phyloP scores from a whole-genome alignment of 2,888 invertebrate species.

The Phorcus lineatus region DNA sequence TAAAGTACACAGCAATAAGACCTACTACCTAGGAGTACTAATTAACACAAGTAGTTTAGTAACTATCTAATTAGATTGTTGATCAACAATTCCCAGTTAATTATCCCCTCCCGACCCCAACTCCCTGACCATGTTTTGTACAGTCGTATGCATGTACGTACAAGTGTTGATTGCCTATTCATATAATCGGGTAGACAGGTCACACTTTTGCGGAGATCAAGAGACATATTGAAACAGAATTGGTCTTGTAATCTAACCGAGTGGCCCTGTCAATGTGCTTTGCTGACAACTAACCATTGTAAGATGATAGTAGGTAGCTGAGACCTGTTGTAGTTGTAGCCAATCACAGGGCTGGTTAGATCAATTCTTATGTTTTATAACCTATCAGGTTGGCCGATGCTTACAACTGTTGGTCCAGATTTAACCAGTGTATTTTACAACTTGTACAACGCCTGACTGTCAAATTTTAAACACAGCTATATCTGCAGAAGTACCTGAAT shows the following conservation, averaged over 20 bases:
- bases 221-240: no score
- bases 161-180: neutral
- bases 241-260: neutral
- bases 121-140: neutral
- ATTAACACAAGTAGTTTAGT: no score
- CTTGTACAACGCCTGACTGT: neutral
- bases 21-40: no score
- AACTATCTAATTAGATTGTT: no score
- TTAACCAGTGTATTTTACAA: slow-evolving; percentile 8
- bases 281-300: slow-evolving; percentile 18
- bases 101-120: neutral
- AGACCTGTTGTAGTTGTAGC: slow-evolving; percentile 23
- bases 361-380: neutral
- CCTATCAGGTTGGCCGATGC: slow-evolving; percentile 9
- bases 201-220: no score
- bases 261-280: neutral
- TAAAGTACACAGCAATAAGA: no score
- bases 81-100: no score
- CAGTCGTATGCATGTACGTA: neutral
- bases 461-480: neutral
- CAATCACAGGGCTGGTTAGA: slow-evolving; percentile 20
- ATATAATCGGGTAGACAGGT: no score
- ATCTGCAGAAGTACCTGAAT: neutral
- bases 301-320: slow-evolving; percentile 11
- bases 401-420: neutral